A percentile compares a stretch with the other conserved stretches of the same genome.
phyloP scores from a whole-genome alignment of 64 coral and sea anemone species.

The Dendronephthya gigantea region DNA sequence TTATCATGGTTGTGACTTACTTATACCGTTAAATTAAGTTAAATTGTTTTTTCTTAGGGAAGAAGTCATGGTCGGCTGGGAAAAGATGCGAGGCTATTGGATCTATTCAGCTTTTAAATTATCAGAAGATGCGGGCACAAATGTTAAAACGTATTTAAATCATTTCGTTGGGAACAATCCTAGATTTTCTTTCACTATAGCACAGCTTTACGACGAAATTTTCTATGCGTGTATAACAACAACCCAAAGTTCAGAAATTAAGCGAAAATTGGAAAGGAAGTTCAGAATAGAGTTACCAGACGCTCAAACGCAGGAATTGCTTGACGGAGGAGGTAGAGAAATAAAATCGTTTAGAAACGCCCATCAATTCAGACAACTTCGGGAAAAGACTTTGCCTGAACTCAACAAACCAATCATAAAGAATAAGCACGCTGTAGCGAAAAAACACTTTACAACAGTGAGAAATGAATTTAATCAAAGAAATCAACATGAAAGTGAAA shows the following conservation, averaged over 20 bases:
- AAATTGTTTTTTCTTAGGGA: not conserved
- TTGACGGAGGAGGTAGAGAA: not conserved
- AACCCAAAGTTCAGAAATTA: not conserved
- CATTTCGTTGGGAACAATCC: not conserved
- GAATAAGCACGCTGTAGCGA: not conserved
- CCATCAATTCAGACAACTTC: not conserved
- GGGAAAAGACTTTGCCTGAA: not conserved
- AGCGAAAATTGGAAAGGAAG: not conserved
- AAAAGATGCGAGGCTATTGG: not conserved
- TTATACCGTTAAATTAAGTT: not conserved
- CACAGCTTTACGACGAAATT: not conserved
- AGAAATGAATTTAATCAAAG: not conserved
- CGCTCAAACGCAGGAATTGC: not conserved
- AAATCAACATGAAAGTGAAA: not conserved
- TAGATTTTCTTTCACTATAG: not conserved
- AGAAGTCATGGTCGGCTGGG: not conserved
- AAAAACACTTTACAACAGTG: not conserved
- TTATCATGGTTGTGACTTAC: not conserved
- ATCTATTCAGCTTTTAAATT: not conserved
- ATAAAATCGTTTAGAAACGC: not conserved
- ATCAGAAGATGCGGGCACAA: not conserved
- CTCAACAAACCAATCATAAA: not conserved
- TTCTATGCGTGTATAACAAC: not conserved
- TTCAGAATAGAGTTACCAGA: not conserved
- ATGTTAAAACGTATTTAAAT: not conserved